phyloP scores from a whole-genome alignment of 2,888 invertebrate species.

The Hipparchia sbordonii region DNA sequence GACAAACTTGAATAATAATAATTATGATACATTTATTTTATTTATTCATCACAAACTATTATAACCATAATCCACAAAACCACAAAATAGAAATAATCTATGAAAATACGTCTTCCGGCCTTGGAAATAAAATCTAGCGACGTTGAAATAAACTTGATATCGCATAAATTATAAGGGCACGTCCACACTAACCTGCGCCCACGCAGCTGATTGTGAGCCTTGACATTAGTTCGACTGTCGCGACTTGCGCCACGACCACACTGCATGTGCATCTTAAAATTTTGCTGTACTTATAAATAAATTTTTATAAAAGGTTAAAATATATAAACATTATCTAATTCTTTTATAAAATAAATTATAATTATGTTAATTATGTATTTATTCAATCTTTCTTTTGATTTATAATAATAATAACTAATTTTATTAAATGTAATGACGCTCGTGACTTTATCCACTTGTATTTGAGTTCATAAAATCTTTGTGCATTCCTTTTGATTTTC shows the following conservation, averaged over 20 bases:
- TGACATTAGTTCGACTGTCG: slow-evolving; percentile 80
- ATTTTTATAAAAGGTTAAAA: too few relatives aligned
- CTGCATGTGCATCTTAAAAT: slow-evolving; percentile 30
- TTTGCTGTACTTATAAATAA: not conserved
- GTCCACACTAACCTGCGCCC: slow-evolving; percentile 65
- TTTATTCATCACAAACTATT: slow-evolving; percentile 3
- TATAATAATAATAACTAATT: too few relatives aligned
- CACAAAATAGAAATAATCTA: slow-evolving; percentile 1
- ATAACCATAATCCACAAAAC: slow-evolving; percentile 1
- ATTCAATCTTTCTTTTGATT: too few relatives aligned
- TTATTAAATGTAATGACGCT: too few relatives aligned
- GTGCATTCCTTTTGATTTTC: too few relatives aligned
- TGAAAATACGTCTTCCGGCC: slow-evolving; percentile 18
- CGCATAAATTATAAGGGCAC: slow-evolving; percentile 38
- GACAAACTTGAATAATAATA: too few relatives aligned
- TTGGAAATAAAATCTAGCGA: slow-evolving; percentile 29
- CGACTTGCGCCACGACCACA: slow-evolving; percentile 52
- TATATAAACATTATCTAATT: too few relatives aligned
- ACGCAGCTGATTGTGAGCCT: slow-evolving; percentile 80
- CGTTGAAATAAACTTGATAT: slow-evolving; percentile 37
- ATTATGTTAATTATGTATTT: too few relatives aligned
- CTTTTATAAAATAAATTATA: too few relatives aligned
- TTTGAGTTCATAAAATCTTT: too few relatives aligned
- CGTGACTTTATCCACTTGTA: too few relatives aligned
- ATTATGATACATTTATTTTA: not conserved